phyloP scores from a whole-genome alignment of 2,113 vertebrate genomes.

The Colius striatus region DNA sequence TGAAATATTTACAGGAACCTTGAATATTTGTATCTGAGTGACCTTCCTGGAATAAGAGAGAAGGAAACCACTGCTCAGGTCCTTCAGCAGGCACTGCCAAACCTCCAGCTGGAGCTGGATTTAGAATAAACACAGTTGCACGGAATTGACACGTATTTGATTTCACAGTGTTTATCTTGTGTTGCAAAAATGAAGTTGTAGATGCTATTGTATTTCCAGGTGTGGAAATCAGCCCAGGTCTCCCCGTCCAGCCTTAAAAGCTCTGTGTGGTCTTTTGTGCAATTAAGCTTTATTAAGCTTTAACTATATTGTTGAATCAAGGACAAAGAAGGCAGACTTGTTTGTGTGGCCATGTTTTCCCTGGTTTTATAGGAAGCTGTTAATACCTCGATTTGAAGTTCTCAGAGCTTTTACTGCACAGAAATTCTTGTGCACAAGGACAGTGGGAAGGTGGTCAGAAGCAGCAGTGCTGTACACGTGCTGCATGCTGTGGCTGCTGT shows the following conservation, averaged over 20 bases:
- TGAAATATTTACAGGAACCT: conserved; percentile 83
- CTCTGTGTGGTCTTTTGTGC: not conserved
- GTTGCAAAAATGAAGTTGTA: not conserved
- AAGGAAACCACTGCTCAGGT: conserved; percentile 76
- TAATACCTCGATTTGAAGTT: not conserved
- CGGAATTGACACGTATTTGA: not conserved
- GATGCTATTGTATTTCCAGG: not conserved
- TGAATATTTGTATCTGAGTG: conserved; percentile 88
- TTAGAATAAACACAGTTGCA: conserved; percentile 60
- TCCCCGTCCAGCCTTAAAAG: not conserved
- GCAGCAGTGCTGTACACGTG: not conserved
- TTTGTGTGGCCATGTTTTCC: rapidly evolving
- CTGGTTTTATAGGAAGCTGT: not conserved
- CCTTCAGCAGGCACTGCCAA: conserved; percentile 85
- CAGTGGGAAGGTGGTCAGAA: not conserved
- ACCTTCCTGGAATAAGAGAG: conserved; percentile 89
- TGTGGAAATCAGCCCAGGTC: not conserved
- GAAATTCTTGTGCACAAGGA: not conserved
- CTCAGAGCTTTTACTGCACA: not conserved
- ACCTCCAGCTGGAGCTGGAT: conserved; percentile 83
- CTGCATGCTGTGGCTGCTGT: rapidly evolving
- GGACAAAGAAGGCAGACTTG: not conserved
- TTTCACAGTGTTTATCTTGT: not conserved
- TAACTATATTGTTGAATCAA: not conserved
- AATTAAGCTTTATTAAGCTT: not conserved